Evolutionary conservation across 2,797 vertebrate genomes (phyloP).

Genomic region (Bradypus variegatus): DNA sequence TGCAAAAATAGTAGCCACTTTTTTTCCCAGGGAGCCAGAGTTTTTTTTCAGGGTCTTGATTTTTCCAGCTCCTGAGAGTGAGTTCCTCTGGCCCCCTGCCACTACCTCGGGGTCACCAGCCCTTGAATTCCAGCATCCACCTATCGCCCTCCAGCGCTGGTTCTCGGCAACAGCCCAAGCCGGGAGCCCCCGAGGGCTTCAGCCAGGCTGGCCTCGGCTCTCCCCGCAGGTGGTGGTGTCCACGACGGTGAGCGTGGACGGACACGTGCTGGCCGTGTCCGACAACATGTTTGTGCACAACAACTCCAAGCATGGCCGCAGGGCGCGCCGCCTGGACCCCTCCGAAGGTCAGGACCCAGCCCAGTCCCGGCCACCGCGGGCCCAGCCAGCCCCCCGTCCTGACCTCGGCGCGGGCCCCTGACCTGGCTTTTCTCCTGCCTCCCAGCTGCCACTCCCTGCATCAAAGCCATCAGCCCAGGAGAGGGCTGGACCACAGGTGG

Average conservation of each 20-base stretch:
- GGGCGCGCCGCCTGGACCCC: slow-evolving; percentile 90
- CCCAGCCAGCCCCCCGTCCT: not conserved
- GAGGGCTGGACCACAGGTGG: slow-evolving; percentile 96
- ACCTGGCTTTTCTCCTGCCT: slow-evolving; percentile 46
- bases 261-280: slow-evolving; percentile 90
- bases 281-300: slow-evolving; percentile 99
- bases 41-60: not conserved
- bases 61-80: not conserved
- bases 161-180: not conserved
- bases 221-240: slow-evolving; percentile 87
- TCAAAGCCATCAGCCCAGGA: slow-evolving; percentile 96
- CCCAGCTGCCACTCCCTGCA: slow-evolving; percentile 93
- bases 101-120: not conserved
- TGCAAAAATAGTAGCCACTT: not conserved
- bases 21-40: not conserved
- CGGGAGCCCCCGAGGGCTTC: not conserved
- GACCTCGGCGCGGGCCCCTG: not conserved
- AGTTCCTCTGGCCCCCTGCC: not conserved
- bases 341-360: slow-evolving; percentile 84
- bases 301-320: slow-evolving; percentile 96
- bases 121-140: not conserved
- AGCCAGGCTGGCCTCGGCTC: not conserved
- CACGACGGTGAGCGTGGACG: slow-evolving; percentile 93
- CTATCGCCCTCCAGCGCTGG: not conserved
- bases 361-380: not conserved